Conservation (phyloP, 2,113 vertebrate species). For the Phyllopteryx taeniolatus region DNA sequence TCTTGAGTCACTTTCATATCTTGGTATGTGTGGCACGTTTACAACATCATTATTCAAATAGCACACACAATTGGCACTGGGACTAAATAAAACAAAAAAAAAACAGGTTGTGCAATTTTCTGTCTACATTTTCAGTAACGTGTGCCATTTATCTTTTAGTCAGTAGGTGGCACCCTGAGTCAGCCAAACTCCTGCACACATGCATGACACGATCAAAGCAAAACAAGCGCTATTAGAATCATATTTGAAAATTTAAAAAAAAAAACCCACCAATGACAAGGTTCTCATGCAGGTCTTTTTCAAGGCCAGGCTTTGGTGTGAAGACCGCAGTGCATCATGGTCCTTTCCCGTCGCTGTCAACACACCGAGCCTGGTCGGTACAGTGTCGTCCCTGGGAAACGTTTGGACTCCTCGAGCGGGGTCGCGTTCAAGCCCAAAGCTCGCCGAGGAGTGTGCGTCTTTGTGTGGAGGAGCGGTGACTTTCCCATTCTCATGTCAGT, state of each 20-base stretch:
- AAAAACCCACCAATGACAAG: slow-evolving; percentile 55
- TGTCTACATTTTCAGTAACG: slow-evolving; percentile 2
- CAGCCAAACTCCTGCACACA: slow-evolving; percentile 53
- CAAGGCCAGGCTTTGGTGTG: slow-evolving; percentile 52
- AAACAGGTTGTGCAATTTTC: slow-evolving; percentile 22
- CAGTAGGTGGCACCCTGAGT: slow-evolving; percentile 63
- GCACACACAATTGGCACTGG: slow-evolving; percentile 5
- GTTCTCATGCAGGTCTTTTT: slow-evolving; percentile 68
- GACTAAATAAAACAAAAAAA: slow-evolving; percentile 26
- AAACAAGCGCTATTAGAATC: slow-evolving; percentile 71
- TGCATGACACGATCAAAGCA: slow-evolving; percentile 52
- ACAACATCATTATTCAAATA: neutral
- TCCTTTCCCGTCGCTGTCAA: slow-evolving; percentile 35
- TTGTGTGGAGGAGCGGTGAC: neutral
- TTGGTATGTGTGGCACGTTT: neutral
- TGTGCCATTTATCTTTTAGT: slow-evolving; percentile 39
- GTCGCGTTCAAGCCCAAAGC: slow-evolving; percentile 27
- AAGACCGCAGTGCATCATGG: slow-evolving; percentile 54
- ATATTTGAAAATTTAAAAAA: slow-evolving; percentile 30
- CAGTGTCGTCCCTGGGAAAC: slow-evolving; percentile 30
- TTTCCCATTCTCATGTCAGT: slow-evolving; percentile 70
- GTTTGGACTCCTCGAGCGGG: neutral
- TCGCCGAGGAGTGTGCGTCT: slow-evolving; percentile 20
- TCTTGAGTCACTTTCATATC: slow-evolving; percentile 43
- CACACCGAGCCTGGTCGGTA: slow-evolving; percentile 35